Evolutionary conservation across 2,888 invertebrate species (phyloP), one percentile per base, ranked within the genome.

Genomic region (Drosophila flavopinicola): DNA sequence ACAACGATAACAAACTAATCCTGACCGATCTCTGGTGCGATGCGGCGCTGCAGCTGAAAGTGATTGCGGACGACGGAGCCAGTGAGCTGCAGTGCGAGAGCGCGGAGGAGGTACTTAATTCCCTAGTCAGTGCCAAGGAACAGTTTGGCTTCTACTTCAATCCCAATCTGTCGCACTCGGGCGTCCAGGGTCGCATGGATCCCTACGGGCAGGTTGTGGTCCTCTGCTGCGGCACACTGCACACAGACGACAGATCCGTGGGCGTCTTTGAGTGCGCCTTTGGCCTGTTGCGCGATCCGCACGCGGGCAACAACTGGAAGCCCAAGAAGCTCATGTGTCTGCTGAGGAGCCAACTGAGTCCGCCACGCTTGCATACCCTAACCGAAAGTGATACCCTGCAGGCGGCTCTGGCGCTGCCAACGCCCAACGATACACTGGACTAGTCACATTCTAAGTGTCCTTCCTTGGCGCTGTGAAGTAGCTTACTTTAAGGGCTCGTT

Each of bases 261-360:
- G 95, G 95, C 1, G 90, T 94, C 25, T 95, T 94, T 87, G 94
- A 94, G 82, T 94, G 94, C 78, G 90, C 92, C 38, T 94, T 95
- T 90, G 93, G 93, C 1, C 89, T 95, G 33, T 91, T 94, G 17
- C 92, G 93, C 63, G 94, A 95, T 88, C 94, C 94, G 0, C 91
- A 90, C 45, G 89, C 91, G 24, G 91, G 92, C n/a, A 94, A 94
- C 82, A 94, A 94, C 83, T 95, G 94, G 94, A 94, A 94, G 89
- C 92, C 94, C 17, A 94, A 94, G 86, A 92, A 91, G n/a, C 92
- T 92, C 6, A 91, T 93, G 72, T 82, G 93, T 17, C 82, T 91
- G 61, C 86, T 93, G 33, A 89, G 90, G 41, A 92, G 92, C 72
- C 78, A 83, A 29, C 6, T 27, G 2, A 65, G 66, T 20, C 75